Evolutionary conservation across 2,113 vertebrate species (phyloP).

Genomic region (Alligator mississippiensis): DNA sequence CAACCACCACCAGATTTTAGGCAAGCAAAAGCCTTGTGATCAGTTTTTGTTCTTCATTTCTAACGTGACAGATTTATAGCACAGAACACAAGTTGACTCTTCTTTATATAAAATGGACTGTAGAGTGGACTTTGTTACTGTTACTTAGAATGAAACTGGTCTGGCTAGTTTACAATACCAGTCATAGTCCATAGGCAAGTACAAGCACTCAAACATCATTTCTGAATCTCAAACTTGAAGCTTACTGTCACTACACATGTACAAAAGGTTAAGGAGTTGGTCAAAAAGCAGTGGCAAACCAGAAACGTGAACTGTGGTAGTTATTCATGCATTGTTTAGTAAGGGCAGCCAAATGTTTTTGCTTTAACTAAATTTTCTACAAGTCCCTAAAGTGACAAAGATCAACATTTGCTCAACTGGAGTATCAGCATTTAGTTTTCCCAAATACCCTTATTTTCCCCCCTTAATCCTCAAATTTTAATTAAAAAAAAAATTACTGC

Average conservation of each 20-base stretch:
- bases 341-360: neutral
- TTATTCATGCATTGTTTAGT: neutral
- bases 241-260: neutral
- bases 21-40: neutral
- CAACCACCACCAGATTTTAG: neutral
- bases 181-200: neutral
- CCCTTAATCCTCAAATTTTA: neutral
- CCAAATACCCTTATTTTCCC: neutral
- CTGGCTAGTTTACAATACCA: no score
- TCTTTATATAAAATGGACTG: neutral
- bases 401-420: neutral
- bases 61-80: neutral
- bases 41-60: neutral
- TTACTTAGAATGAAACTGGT: no score
- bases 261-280: neutral
- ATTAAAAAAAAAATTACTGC: neutral
- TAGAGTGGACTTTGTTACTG: neutral
- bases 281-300: neutral
- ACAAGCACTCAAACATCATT: neutral
- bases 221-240: neutral
- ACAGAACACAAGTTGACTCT: neutral
- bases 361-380: neutral
- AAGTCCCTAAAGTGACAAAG: no score
- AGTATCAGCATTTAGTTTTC: neutral
- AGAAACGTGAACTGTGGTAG: neutral